Base-by-base conservation (phyloP, 2,113 vertebrate species). In the Cryptotis parvus region DNA sequence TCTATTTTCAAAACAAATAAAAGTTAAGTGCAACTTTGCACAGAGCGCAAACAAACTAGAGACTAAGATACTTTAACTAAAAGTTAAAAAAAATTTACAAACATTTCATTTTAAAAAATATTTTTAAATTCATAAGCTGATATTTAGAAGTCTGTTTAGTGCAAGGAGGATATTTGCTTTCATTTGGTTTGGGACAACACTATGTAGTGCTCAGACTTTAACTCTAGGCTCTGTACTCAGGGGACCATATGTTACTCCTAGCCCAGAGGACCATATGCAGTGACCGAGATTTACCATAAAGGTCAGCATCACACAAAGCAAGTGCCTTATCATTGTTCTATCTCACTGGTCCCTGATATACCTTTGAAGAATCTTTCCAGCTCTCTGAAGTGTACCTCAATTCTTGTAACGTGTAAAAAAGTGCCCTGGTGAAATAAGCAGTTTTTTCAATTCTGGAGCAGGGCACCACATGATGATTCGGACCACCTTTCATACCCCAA, bases 1-100 rank as follows among this genome's bases (percentile, higher is more conserved):
- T 77, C 9, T 55, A 89, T 68, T 89, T 95, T 88, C n/a, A 83
- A 31, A 58, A 89, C 35, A 95, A 94, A 66, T 77, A 61, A 43
- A 92, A 69, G 37, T 43, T 58, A 78, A 92, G 65, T 39, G 6
- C 55, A 61, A n/a, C 22, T 55, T 87, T 69, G 87, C 45, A 74
- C 12, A 76, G 66, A 77, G 90, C 70, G 69, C 4, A 77, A n/a
- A 35, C 65, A 87, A 78, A 89, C 39, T 90, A 77, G n/a, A 45
- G 61, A 87, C 29, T 26, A 77, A 82, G n/a, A 90, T 24, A 41
- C 92, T 7, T 37, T 89, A 66, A 92, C 0, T 79, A 41, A 84
- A 81, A 45, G 4, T 43, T 84, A 33, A 85, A 91, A 83, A 29
- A 10, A 27, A 72, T 74, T 94, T 88, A 24, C 18, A 75, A 83